Evolutionary conservation across 2,797 vertebrate genomes (phyloP).

Genomic region (Cyprinodon diabolis): DNA sequence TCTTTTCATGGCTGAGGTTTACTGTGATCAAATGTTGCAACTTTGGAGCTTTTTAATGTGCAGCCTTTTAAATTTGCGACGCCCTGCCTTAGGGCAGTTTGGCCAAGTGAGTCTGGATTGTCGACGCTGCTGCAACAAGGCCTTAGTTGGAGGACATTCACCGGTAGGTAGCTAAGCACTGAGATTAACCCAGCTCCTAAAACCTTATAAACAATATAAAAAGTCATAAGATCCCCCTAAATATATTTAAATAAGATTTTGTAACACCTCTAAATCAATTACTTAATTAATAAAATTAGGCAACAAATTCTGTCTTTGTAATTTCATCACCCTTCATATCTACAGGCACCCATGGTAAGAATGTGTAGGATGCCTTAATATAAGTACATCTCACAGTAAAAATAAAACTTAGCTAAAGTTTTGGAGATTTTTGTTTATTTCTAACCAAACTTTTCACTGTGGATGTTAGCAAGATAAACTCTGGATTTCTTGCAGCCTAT

Average conservation of each 20-base stretch:
- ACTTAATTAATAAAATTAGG: background rate
- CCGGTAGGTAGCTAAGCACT: conserved; percentile 42
- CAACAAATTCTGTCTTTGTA: conserved; percentile 9
- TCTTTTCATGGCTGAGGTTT: conserved; percentile 73
- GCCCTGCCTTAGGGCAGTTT: conserved; percentile 31
- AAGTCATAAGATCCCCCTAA: conserved; percentile 18
- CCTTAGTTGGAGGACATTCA: conserved; percentile 50
- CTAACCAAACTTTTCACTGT: background rate
- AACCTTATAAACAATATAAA: conserved; percentile 28
- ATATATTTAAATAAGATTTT: conserved; percentile 22
- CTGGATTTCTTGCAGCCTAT: background rate
- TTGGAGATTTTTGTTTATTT: background rate
- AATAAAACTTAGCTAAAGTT: background rate
- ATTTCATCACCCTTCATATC: background rate
- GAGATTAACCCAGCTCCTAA: conserved; percentile 59
- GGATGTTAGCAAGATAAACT: background rate
- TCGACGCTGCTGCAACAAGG: conserved; percentile 57
- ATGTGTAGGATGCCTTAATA: background rate
- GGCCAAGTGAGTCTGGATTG: conserved; percentile 38
- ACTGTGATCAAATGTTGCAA: conserved; percentile 78
- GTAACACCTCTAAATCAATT: conserved; percentile 26
- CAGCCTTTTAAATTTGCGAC: conserved; percentile 64
- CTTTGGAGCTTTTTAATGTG: conserved; percentile 69
- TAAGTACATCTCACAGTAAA: background rate
- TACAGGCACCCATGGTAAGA: conserved; percentile 4